These are phyloP conservation scores for Heterochromis multidens DNA, from an alignment of 2,113 vertebrate species.

Conservation along the genomic window DNA sequence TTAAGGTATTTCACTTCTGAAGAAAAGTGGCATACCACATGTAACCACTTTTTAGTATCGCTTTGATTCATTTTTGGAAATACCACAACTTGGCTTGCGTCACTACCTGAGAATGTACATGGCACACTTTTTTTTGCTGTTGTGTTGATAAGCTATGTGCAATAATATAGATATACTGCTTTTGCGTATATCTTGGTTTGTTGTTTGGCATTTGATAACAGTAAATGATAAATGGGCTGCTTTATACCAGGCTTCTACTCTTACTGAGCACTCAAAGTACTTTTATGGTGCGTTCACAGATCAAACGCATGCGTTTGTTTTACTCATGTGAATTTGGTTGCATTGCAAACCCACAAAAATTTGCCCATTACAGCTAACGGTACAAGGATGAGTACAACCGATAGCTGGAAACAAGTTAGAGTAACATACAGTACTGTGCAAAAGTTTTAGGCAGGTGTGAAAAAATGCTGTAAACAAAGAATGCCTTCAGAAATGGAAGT, in stretches of 20 bases:
- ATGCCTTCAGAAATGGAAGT: too few species aligned
- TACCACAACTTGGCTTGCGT: not conserved
- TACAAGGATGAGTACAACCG: not conserved
- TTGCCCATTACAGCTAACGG: not conserved
- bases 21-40: not conserved
- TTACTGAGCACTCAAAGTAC: not conserved
- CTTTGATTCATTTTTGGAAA: not conserved
- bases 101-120: not conserved
- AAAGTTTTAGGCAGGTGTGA: too few species aligned
- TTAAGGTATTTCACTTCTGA: not conserved
- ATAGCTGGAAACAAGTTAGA: not conserved
- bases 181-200: not conserved
- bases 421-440: too few species aligned
- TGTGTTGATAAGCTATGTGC: not conserved
- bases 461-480: too few species aligned
- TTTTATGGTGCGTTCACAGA: not conserved
- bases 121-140: not conserved
- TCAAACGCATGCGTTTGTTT: not conserved
- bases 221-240: not conserved
- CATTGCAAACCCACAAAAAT: not conserved
- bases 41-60: not conserved
- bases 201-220: not conserved
- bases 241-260: not conserved
- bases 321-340: not conserved
- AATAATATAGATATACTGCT: not conserved